Percentiles rank a stretch among this genome's conserved stretches.
Conservation (phyloP, 2,797 vertebrate species). For the Todus mexicanus region DNA sequence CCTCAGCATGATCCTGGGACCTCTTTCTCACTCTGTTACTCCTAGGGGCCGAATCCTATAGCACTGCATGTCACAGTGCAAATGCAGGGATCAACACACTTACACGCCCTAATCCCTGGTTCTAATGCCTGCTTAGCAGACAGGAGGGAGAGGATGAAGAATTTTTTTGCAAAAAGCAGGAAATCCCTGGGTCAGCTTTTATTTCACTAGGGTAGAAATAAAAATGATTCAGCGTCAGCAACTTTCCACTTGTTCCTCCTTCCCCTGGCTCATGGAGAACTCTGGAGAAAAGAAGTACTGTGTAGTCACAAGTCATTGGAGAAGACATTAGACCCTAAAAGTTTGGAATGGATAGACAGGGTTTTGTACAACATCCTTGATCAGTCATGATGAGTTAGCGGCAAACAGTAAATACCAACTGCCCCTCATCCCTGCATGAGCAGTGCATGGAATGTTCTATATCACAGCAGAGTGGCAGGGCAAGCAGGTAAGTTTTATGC, state of each 20-base stretch:
- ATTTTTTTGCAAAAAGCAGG: neutral
- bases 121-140: neutral
- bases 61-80: neutral
- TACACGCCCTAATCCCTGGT: neutral
- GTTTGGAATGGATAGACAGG: neutral
- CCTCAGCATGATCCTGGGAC: neutral
- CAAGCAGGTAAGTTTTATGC: neutral
- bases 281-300: neutral
- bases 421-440: neutral
- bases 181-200: neutral
- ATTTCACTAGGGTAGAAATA: neutral
- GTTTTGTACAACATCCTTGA: neutral
- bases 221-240: neutral
- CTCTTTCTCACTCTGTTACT: neutral
- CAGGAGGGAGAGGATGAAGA: neutral
- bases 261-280: neutral
- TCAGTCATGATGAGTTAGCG: neutral
- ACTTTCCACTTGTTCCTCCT: neutral
- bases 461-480: neutral
- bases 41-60: neutral
- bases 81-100: neutral
- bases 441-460: neutral
- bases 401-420: neutral
- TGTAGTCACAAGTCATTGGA: neutral
- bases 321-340: neutral